Evolutionary conservation across 1,140 invertebrate genomes (phyloP).

Genomic region (Elymnias hypermnestra): DNA sequence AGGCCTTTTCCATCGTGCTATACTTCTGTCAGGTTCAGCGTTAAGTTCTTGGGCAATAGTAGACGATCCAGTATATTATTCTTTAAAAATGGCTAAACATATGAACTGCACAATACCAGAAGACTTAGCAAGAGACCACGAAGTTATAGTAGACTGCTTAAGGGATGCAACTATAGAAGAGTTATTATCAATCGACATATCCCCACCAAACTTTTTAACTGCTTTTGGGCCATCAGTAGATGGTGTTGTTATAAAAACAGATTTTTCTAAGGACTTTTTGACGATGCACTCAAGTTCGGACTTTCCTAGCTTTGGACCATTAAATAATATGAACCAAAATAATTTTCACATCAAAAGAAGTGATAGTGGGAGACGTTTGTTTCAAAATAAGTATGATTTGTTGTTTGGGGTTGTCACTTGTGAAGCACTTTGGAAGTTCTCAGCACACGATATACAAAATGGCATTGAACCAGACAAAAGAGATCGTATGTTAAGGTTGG

Average conservation of each 20-base stretch:
- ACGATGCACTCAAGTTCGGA: constrained; percentile 82
- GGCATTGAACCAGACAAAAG: constrained; percentile 94
- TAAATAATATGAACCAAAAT: constrained; percentile 55
- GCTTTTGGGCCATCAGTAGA: constrained; percentile 92
- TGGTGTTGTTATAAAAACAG: constrained; percentile 89
- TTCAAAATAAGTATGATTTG: constrained; percentile 84
- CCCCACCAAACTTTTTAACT: constrained; percentile 88
- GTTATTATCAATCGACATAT: constrained; percentile 86
- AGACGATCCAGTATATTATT: constrained; percentile 91
- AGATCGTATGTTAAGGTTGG: constrained; percentile 87
- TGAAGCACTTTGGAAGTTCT: constrained; percentile 89
- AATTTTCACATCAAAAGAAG: constrained; percentile 53
- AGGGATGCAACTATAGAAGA: constrained; percentile 86
- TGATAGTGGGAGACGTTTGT: constrained; percentile 35
- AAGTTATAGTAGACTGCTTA: constrained; percentile 88
- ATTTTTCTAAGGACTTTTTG: constrained; percentile 85
- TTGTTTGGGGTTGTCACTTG: constrained; percentile 90
- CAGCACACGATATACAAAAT: constrained; percentile 87
- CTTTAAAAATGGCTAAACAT: constrained; percentile 81
- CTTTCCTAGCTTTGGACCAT: constrained; percentile 78
- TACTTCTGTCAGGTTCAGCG: constrained; percentile 94
- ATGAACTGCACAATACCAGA: constrained; percentile 92
- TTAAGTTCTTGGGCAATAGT: constrained; percentile 95
- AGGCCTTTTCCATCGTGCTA: constrained; percentile 92
- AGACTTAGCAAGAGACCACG: constrained; percentile 85